Evolutionary conservation across 2,113 vertebrate species (phyloP).

Genomic region (Paedocypris sp.): DNA sequence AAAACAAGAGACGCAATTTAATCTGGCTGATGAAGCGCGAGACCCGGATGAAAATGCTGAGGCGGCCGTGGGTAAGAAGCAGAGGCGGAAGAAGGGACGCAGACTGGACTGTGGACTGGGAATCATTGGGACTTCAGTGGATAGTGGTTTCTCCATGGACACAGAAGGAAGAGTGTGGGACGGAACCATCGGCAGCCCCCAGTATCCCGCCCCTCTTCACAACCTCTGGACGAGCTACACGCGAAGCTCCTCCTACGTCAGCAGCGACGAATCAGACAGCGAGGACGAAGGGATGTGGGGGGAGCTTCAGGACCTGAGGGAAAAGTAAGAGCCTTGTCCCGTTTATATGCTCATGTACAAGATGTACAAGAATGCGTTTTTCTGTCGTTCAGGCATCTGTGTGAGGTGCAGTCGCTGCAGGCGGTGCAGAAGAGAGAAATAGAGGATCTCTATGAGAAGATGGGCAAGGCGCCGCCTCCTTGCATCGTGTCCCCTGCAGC

Average conservation of each 20-base stretch:
- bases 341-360: not conserved
- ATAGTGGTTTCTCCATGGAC: slow-evolving; percentile 55
- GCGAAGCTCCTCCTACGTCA: slow-evolving; percentile 65
- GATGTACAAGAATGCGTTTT: not conserved
- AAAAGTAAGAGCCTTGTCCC: slow-evolving; percentile 65
- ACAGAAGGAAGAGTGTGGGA: slow-evolving; percentile 52
- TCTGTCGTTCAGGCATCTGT: slow-evolving; percentile 66
- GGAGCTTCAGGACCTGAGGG: slow-evolving; percentile 80
- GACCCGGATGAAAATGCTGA: slow-evolving; percentile 20
- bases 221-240: slow-evolving; percentile 75
- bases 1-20: too few species aligned
- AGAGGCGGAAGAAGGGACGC: slow-evolving; percentile 46
- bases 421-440: slow-evolving; percentile 86
- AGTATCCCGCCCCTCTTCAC: slow-evolving; percentile 56
- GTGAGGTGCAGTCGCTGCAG: slow-evolving; percentile 82
- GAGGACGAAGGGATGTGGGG: slow-evolving; percentile 83
- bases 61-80: not conserved
- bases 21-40: too few species aligned
- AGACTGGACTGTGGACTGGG: slow-evolving; percentile 48
- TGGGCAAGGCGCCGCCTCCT: slow-evolving; percentile 82
- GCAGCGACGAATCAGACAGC: slow-evolving; percentile 84
- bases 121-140: slow-evolving; percentile 51
- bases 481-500: slow-evolving; percentile 85
- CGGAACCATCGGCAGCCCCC: slow-evolving; percentile 44
- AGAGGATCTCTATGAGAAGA: slow-evolving; percentile 77